Evolutionary conservation across 1,140 invertebrate genomes (phyloP), one percentile per base, ranked within the genome.

Genomic region (Cotesia typhae): DNA sequence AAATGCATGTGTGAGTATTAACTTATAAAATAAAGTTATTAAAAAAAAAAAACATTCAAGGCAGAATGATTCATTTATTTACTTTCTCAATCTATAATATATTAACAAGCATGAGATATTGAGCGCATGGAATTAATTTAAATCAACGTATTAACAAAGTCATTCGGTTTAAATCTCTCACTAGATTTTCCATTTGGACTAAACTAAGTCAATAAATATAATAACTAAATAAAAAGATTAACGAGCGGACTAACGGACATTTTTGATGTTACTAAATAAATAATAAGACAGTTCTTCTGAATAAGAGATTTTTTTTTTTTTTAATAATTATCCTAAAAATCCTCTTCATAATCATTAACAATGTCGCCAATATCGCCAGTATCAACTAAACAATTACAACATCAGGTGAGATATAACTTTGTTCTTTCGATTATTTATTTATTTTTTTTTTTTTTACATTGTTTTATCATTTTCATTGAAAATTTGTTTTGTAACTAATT

Each of bases 341-440:
- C 47, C 12, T 65, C 14, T 51, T 28, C 41, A 63, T 14, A 71
- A 76, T 72, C 67, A 82, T 77, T 85, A 87, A 85, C 80, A 65
- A 86, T 85, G 84, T 82, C 81, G 70, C 78, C 81, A 77, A 77
- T 80, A 74, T 74, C 81, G 77, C 82, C 83, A 71, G 79, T 85
- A 74, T 82, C 80, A 75, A 82, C 85, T 67, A 87, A 87, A 67
- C 85, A 84, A 79, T 79, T 85, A 60, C 84, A 87, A 36, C 85
- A 87, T 75, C 75, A 87, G 83, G 86, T 87, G 76, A 87, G 83
- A 51, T 28, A 28, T 28, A 28, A 64, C 47, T 66, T 52, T 57
- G 53, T 64, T 37, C 41, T 68, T 65, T 65, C 75, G 71, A 60
- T 55, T 63, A 72, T 76, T 70, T 72, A 80, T 71, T 76, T 79